These are phyloP conservation scores for Murina feae DNA, from an alignment of 2,113 vertebrate species.

Conservation along the genomic window DNA sequence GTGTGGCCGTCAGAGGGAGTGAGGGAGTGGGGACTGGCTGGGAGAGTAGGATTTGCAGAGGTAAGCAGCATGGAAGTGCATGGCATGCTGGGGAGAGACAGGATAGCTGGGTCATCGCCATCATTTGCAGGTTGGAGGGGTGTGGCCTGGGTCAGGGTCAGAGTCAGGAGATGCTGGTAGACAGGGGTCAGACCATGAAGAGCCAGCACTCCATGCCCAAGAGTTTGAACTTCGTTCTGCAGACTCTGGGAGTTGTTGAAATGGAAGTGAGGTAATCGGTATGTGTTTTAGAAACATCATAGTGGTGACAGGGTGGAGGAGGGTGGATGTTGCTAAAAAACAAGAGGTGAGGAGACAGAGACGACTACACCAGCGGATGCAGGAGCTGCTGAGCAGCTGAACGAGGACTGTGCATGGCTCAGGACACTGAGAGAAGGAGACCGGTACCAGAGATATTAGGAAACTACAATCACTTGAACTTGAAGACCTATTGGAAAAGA, in stretches of 20 bases:
- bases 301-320: not conserved
- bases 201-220: not conserved
- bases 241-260: not conserved
- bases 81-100: no score
- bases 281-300: conserved; percentile 17
- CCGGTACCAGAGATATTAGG: not conserved
- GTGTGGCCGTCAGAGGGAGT: not conserved
- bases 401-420: not conserved
- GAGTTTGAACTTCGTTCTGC: not conserved
- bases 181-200: not conserved
- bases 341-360: not conserved
- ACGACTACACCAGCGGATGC: not conserved
- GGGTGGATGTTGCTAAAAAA: not conserved
- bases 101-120: not conserved
- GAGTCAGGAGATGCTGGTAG: not conserved
- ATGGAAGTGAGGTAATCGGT: not conserved
- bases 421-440: not conserved
- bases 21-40: not conserved
- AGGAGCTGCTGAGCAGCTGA: not conserved
- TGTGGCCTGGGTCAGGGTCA: not conserved
- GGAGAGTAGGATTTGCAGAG: not conserved
- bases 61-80: not conserved
- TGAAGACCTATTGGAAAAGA: not conserved
- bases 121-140: not conserved
- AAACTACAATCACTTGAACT: not conserved